Evolutionary conservation across 35 echinoderm and acorn worm species (phyloP).

Genomic region (Holothuria glaberrima): DNA sequence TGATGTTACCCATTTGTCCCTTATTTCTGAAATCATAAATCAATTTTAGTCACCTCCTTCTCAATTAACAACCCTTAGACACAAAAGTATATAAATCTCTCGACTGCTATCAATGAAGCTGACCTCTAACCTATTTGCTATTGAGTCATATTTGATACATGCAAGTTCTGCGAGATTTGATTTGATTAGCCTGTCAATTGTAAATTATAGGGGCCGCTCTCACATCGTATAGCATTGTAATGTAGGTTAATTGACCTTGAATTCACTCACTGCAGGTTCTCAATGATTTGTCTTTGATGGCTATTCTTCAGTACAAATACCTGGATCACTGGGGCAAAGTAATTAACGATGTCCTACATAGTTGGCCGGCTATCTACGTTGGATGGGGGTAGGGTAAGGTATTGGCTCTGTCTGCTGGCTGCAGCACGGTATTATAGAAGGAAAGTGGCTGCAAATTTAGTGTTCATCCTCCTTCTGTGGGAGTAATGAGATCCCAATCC

Average conservation of each 20-base stretch:
- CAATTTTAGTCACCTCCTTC: no score
- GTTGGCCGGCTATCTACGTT: background rate
- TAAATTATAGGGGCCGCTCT: slow-evolving; percentile 24
- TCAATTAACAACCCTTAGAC: no score
- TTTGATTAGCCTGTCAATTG: slow-evolving; percentile 42
- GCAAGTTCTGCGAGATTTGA: slow-evolving; percentile 24
- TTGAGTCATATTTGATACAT: slow-evolving; percentile 51
- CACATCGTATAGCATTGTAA: slow-evolving; percentile 22
- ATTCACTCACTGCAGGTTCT: slow-evolving; percentile 20
- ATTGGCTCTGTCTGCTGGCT: no score
- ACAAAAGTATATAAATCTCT: no score
- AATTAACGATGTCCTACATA: slow-evolving; percentile 36
- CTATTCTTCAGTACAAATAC: slow-evolving; percentile 2
- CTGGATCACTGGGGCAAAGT: slow-evolving; percentile 32
- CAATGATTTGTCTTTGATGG: slow-evolving; percentile 34
- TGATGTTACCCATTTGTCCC: no score
- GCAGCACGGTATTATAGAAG: no score
- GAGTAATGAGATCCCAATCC: no score
- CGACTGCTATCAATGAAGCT: background rate
- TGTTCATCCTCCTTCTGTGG: no score
- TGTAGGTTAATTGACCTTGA: slow-evolving; percentile 55
- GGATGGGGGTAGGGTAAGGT: slow-evolving; percentile 12
- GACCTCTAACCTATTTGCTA: slow-evolving; percentile 20
- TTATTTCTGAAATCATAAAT: no score
- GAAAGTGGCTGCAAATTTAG: no score